Conservation (phyloP, 2,888 invertebrate species). For the Chloromyia formosa region DNA sequence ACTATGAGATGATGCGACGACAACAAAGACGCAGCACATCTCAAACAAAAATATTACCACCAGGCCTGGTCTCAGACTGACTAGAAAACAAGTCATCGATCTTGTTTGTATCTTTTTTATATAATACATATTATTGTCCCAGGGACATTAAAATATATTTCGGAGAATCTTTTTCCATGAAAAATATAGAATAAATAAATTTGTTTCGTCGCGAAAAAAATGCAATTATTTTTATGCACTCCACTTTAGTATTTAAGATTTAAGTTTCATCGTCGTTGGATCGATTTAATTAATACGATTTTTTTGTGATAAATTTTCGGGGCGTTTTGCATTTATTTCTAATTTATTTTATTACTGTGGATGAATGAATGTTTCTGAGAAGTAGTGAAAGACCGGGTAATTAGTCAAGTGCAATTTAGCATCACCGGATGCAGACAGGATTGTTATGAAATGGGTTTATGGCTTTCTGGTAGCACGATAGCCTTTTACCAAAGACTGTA, state of each 20-base stretch:
- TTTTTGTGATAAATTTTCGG: background rate
- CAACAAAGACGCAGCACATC: background rate
- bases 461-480: too few relatives aligned
- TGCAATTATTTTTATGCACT: conserved; percentile 27
- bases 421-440: too few relatives aligned
- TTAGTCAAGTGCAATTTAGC: conserved; percentile 1
- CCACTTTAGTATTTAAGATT: background rate
- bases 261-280: background rate
- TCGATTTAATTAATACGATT: conserved; percentile 27
- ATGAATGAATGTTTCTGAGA: background rate
- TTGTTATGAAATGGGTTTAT: too few relatives aligned
- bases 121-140: conserved; percentile 14
- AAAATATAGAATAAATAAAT: conserved; percentile 22
- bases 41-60: too few relatives aligned
- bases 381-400: background rate
- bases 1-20: background rate
- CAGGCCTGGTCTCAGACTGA: background rate
- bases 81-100: conserved; percentile 24
- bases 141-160: conserved; percentile 33
- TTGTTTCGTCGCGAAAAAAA: conserved; percentile 1
- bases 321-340: too few relatives aligned
- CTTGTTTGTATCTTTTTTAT: background rate
- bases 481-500: too few relatives aligned
- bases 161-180: background rate
- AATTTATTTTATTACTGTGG: too few relatives aligned